Base-by-base conservation (phyloP, 2,113 vertebrate genomes). In the Halichoeres trimaculatus region DNA sequence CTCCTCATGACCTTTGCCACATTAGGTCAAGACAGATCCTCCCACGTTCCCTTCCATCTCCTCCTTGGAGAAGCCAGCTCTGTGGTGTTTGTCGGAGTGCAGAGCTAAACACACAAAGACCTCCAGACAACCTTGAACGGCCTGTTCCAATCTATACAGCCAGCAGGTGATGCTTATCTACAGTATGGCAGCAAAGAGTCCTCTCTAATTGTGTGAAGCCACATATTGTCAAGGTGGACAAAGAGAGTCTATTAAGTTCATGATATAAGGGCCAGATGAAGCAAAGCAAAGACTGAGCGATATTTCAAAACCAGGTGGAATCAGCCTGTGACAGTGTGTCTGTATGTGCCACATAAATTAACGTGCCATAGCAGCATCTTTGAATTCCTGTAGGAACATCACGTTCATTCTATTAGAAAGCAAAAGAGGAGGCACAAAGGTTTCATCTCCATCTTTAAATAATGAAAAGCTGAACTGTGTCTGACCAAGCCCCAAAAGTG, bases 51-150 rank as follows among this genome's bases (percentile, higher is more conserved):
- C 56, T 60, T 81, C 40, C 47, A 24, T 71, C 77, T 87, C 62
- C 70, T 86, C 74, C 22, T 64, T 85, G 75, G 52, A 88, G 75
- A 53, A 85, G 83, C 43, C 9, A 63, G 81, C 81, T 38, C 70
- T 58, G 72, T 36, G 47, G 64, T 65, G 64, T 66, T 74, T 74
- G 65, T 75, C 65, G 68, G 84, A 86, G 75, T 64, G 55, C 43
- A 10, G 78, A 56, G 74, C 74, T 55, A 52, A 88, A 88, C 85
- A 87, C 70, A 83, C 85, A 59, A 75, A 62, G 89, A 93, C 92
- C 93, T 92, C 91, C 76, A 93, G 90, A 93, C 93, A 91, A 93
- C 91, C 93, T 93, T 93, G 90, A 45, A 80, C 58, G 76, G 58
- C 80, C 84, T 72, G 75, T 75, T 90, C 87, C 90, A 90, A 92